Evolutionary conservation across 2,888 invertebrate species (phyloP).

Genomic region (Sicus ferrugineus): DNA sequence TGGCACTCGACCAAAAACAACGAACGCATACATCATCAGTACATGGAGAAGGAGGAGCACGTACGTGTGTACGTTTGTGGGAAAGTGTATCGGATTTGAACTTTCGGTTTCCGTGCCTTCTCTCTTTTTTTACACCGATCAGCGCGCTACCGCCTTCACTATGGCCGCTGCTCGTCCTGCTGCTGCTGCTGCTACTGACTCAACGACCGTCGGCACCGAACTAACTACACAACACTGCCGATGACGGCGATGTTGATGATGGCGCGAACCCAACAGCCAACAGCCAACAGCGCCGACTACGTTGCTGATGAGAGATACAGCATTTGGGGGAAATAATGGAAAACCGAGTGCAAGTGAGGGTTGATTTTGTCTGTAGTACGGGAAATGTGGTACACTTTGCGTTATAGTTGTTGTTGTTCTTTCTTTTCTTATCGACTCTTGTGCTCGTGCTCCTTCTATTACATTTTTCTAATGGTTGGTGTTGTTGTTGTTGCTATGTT

Average conservation of each 20-base stretch:
- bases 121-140: constrained; percentile 10
- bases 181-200: constrained; percentile 25
- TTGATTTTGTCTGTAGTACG: constrained; percentile 37
- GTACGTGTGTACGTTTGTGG: not conserved
- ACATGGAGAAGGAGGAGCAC: too few relatives aligned
- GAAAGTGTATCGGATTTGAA: constrained; percentile 28
- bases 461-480: constrained; percentile 8
- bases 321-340: constrained; percentile 38
- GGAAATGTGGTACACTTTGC: constrained; percentile 21
- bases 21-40: not conserved
- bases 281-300: constrained; percentile 32
- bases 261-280: constrained; percentile 31
- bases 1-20: not conserved
- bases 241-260: not conserved
- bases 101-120: constrained; percentile 34
- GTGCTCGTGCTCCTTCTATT: constrained; percentile 24
- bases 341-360: constrained; percentile 42
- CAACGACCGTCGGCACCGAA: constrained; percentile 33
- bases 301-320: constrained; percentile 34
- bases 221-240: constrained; percentile 22
- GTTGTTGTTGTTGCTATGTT: constrained; percentile 8
- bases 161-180: constrained; percentile 7
- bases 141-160: constrained; percentile 23
- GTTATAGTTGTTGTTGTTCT: constrained; percentile 1
- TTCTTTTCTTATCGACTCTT: not conserved